A percentile compares a stretch with the other conserved stretches of the same genome.
These are phyloP conservation scores for Pocillopora verrucosa DNA, from an alignment of 64 coral and sea anemone species.

Conservation along the genomic window DNA sequence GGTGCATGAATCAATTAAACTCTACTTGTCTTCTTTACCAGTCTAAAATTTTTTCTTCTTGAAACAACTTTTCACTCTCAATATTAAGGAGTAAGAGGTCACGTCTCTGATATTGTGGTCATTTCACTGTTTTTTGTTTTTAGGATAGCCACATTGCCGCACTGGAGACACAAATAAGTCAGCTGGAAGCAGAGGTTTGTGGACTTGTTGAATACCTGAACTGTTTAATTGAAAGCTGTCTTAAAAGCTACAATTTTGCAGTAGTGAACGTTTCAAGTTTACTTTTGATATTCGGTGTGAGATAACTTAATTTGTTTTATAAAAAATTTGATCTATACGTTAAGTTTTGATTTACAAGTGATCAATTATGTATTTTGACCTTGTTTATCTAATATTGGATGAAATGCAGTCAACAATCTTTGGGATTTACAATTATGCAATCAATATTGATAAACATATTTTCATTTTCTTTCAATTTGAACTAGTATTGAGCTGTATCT, in stretches of 20 bases:
- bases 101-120: background rate
- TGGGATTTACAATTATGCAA: too few relatives aligned
- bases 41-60: too few relatives aligned
- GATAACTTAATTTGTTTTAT: background rate
- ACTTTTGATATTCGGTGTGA: background rate
- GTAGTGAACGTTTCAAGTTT: background rate
- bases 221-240: background rate
- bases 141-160: conserved; percentile 91
- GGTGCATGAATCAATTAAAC: too few relatives aligned
- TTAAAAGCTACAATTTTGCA: background rate
- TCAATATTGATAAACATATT: too few relatives aligned
- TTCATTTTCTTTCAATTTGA: too few relatives aligned
- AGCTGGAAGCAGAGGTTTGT: conserved; percentile 77
- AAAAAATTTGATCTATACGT: too few relatives aligned
- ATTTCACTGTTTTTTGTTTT: background rate
- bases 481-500: too few relatives aligned
- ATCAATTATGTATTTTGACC: too few relatives aligned
- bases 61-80: background rate
- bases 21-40: too few relatives aligned
- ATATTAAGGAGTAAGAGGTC: background rate
- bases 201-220: background rate
- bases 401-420: too few relatives aligned
- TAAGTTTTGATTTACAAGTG: too few relatives aligned
- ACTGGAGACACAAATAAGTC: conserved; percentile 56
- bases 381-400: too few relatives aligned